These are phyloP conservation scores for Semibalanus balanoides DNA, from an alignment of 1,140 invertebrate species.

Conservation along the genomic window DNA sequence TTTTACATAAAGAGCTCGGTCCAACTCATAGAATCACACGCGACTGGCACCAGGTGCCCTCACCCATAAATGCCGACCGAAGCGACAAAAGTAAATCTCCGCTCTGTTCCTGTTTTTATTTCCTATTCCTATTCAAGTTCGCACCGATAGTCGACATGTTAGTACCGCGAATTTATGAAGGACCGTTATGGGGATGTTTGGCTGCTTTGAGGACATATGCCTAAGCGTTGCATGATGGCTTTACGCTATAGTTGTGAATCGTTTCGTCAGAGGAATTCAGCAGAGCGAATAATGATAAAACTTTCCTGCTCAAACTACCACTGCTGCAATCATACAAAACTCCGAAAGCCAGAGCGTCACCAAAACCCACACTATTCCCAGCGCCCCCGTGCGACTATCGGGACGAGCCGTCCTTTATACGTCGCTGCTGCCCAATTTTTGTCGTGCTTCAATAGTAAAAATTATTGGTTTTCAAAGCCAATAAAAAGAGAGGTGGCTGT, in stretches of 20 bases:
- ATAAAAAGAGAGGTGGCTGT: background rate
- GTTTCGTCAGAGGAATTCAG: no score
- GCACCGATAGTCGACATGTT: background rate
- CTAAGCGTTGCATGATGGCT: no score
- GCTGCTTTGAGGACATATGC: no score
- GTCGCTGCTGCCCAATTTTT: background rate
- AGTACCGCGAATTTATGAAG: no score
- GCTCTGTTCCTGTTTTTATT: background rate
- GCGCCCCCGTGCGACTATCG: background rate
- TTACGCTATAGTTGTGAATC: no score
- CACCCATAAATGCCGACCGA: background rate
- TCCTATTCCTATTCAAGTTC: background rate
- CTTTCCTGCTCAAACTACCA: no score
- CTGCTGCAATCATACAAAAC: no score
- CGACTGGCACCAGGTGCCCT: background rate
- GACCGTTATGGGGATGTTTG: no score
- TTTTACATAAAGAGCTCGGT: background rate
- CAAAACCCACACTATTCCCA: no score
- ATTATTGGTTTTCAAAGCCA: constrained; percentile 2
- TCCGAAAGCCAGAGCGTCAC: no score
- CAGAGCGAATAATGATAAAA: no score
- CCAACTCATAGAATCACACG: background rate
- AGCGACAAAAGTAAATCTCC: background rate
- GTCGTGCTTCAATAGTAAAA: background rate
- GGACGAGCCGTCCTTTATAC: background rate